Conservation (phyloP, 2,113 vertebrate genomes). For the Microcebus ravelobensis region DNA sequence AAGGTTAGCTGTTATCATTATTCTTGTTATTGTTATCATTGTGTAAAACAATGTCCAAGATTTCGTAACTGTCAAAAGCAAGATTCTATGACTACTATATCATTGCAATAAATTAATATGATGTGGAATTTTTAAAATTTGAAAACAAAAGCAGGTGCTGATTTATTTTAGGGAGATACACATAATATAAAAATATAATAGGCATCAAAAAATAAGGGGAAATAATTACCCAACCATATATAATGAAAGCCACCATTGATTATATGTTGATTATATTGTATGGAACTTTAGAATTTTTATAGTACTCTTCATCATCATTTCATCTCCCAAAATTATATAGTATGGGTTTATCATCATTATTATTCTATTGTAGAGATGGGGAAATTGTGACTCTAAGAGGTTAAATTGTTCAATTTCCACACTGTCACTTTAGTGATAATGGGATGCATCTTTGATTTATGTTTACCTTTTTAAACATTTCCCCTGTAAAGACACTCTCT, state of each 20-base stretch:
- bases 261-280: neutral
- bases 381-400: neutral
- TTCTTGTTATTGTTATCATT: neutral
- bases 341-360: neutral
- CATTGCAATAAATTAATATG: neutral
- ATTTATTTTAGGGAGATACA: neutral
- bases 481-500: neutral
- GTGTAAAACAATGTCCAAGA: neutral
- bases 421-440: neutral
- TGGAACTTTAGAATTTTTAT: neutral
- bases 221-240: neutral
- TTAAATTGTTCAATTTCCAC: neutral
- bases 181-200: neutral
- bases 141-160: neutral
- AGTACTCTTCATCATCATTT: neutral
- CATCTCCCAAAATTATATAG: neutral
- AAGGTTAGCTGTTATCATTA: neutral
- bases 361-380: neutral
- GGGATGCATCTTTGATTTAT: neutral
- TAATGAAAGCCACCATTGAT: slow-evolving; percentile 10
- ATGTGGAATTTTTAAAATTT: neutral
- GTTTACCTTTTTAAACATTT: neutral
- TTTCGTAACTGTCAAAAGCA: neutral
- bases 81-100: neutral
- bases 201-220: neutral